phyloP scores from a whole-genome alignment of 2,888 invertebrate genomes.

The Agriotes lineatus region DNA sequence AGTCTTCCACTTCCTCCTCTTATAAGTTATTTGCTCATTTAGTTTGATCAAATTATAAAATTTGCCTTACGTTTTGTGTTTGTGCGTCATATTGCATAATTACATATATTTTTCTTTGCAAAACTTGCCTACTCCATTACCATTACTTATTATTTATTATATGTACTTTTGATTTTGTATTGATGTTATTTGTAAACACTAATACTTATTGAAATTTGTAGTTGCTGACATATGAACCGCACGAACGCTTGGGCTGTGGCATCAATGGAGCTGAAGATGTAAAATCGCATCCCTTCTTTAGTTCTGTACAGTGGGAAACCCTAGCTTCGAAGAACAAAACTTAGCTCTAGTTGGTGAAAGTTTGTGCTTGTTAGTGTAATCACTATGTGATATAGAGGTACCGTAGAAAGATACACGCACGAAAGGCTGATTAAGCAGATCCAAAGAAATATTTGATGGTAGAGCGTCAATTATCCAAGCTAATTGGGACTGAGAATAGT shows the following conservation, averaged over 20 bases:
- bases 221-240: slow-evolving; percentile 76
- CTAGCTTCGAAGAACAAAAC: slow-evolving; percentile 45
- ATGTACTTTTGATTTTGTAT: no score
- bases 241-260: slow-evolving; percentile 77
- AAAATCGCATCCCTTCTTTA: slow-evolving; percentile 83
- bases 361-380: background rate
- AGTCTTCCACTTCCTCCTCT: no score
- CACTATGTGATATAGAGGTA: background rate
- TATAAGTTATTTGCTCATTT: no score
- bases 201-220: slow-evolving; percentile 59
- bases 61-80: no score
- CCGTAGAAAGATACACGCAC: background rate
- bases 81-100: no score
- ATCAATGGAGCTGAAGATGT: slow-evolving; percentile 76
- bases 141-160: no score
- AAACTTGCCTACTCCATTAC: no score
- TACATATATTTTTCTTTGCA: no score
- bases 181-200: no score
- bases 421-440: slow-evolving; percentile 20
- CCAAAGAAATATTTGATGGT: slow-evolving; percentile 28
- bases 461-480: no score
- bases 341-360: background rate
- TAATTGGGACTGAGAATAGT: no score
- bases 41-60: no score
- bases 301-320: slow-evolving; percentile 74